These are phyloP conservation scores for Yponomeuta plumbellus DNA, from an alignment of 2,888 invertebrate species.

Conservation along the genomic window DNA sequence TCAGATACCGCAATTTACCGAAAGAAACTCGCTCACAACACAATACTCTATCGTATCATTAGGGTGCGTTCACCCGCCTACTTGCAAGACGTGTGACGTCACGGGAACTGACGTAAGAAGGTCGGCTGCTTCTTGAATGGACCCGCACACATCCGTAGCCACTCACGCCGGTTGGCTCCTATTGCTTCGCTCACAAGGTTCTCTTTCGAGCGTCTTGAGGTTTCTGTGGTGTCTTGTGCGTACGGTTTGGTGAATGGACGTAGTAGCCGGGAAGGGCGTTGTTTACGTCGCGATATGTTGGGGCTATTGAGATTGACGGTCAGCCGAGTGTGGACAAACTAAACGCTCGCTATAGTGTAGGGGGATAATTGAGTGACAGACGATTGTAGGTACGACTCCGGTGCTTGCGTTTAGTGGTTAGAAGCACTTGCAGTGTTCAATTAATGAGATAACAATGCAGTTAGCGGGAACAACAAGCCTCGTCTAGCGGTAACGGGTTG, in stretches of 20 bases:
- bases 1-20: conserved; percentile 29
- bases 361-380: conserved; percentile 50
- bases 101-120: conserved; percentile 65
- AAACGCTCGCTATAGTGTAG: conserved; percentile 35
- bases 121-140: conserved; percentile 59
- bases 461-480: too few species aligned
- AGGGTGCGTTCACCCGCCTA: conserved; percentile 57
- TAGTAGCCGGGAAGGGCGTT: conserved; percentile 46
- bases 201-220: conserved; percentile 29
- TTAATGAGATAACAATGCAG: too few species aligned
- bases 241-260: conserved; percentile 57
- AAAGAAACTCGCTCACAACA: conserved; percentile 55
- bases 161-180: not conserved
- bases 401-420: too few species aligned
- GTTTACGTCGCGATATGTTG: conserved; percentile 42
- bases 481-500: too few species aligned
- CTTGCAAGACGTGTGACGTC: conserved; percentile 64
- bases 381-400: not conserved
- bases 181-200: not conserved
- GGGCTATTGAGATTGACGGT: conserved; percentile 58
- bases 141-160: conserved; percentile 46
- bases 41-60: conserved; percentile 36
- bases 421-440: too few species aligned
- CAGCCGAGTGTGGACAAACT: conserved; percentile 45
- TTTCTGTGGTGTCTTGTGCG: conserved; percentile 16